Evolutionary conservation across 2,797 vertebrate species (phyloP).

Genomic region (Mormyrus hasselquistii): DNA sequence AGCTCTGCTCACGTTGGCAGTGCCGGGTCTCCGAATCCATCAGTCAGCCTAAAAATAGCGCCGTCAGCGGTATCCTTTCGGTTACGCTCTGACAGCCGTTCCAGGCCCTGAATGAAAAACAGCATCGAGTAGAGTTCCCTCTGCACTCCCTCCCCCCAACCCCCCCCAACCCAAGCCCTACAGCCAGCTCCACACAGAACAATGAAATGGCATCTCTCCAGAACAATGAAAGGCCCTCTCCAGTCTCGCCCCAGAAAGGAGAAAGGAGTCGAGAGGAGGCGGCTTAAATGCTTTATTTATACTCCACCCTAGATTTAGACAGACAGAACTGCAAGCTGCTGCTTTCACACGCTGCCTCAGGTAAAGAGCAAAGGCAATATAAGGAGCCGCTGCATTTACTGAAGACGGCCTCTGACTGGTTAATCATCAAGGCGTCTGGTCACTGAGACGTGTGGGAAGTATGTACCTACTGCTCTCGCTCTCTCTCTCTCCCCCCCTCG

Average conservation of each 20-base stretch:
- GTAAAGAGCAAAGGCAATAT: not conserved
- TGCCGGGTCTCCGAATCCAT: not conserved
- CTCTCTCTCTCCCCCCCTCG: not conserved
- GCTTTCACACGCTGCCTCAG: not conserved
- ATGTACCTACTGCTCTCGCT: not conserved
- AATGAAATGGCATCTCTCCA: not conserved
- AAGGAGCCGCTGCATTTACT: not conserved
- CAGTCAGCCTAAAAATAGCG: not conserved
- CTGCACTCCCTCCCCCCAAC: not conserved
- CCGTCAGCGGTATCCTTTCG: not conserved
- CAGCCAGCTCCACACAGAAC: not conserved
- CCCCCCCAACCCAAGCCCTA: not conserved
- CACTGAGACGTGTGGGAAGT: not conserved
- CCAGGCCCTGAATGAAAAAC: not conserved
- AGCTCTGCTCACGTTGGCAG: not conserved
- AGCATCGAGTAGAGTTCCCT: not conserved
- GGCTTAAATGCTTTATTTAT: not conserved
- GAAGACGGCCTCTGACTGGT: not conserved
- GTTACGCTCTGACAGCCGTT: not conserved
- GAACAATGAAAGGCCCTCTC: not conserved
- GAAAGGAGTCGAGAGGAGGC: not conserved
- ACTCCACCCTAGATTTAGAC: not conserved
- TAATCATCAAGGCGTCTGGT: not conserved
- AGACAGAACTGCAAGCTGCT: not conserved
- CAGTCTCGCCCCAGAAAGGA: not conserved